Conservation (phyloP, 2,888 invertebrate species). For the Parnassius smintheus region DNA sequence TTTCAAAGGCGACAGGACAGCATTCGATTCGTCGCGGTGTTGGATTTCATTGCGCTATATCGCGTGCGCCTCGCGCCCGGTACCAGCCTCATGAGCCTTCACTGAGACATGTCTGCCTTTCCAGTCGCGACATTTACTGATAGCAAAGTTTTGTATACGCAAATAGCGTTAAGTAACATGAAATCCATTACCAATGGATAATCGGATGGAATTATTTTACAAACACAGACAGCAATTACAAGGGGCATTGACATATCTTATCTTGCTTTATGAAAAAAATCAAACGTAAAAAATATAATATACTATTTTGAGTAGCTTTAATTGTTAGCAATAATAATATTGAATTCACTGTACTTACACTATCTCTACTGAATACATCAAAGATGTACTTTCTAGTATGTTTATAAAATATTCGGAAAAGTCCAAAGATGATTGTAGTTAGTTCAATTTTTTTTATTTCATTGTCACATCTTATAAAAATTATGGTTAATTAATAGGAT, state of each 20-base stretch:
- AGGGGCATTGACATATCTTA: background rate
- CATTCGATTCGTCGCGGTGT: conserved; percentile 79
- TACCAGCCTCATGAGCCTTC: conserved; percentile 59
- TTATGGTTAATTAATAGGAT: no score
- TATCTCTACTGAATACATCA: no score
- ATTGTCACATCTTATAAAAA: no score
- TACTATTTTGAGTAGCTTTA: no score
- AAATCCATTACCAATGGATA: conserved; percentile 47
- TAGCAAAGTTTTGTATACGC: conserved; percentile 53
- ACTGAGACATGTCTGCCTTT: conserved; percentile 49
- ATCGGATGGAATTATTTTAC: conserved; percentile 22
- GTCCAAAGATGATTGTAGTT: no score
- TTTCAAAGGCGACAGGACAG: conserved; percentile 78
- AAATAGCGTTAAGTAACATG: conserved; percentile 58
- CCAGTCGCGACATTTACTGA: conserved; percentile 63
- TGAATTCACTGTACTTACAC: no score
- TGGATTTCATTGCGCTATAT: conserved; percentile 77
- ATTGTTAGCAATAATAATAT: no score
- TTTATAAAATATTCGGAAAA: no score
- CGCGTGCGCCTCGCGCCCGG: conserved; percentile 48
- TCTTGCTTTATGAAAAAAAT: background rate
- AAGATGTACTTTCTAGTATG: no score
- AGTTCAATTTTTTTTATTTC: no score
- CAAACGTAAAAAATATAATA: background rate
- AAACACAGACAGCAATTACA: conserved; percentile 18